These are phyloP conservation scores for Phalloptychus januarius DNA, from an alignment of 2,797 vertebrate genomes.

Conservation along the genomic window DNA sequence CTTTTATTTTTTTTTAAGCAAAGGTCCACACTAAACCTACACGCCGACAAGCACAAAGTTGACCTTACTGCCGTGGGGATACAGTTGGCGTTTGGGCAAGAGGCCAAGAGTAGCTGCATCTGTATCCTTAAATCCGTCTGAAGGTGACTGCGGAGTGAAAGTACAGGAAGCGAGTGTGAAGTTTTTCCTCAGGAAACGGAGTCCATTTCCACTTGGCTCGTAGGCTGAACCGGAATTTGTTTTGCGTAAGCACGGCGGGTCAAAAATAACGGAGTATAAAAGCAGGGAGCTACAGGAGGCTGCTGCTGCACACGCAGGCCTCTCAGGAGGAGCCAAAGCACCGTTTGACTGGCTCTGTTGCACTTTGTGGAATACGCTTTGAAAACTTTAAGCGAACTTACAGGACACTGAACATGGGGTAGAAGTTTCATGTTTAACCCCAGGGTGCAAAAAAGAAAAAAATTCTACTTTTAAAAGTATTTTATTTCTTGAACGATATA, in stretches of 20 bases:
- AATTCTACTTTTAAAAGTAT: background rate
- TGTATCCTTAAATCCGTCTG: conserved; percentile 15
- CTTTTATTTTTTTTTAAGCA: background rate
- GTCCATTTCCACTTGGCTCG: conserved; percentile 90
- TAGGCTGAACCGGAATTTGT: conserved; percentile 81
- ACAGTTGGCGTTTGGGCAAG: background rate
- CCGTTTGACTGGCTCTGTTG: background rate
- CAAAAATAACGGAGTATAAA: conserved; percentile 92
- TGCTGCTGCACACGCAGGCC: conserved; percentile 45
- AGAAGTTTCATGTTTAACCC: background rate
- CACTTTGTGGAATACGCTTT: background rate
- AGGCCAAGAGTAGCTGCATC: background rate
- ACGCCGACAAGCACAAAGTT: background rate
- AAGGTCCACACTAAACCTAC: background rate
- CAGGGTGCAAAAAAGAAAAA: background rate
- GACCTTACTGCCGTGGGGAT: background rate
- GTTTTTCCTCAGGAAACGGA: conserved; percentile 86
- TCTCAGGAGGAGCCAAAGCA: conserved; percentile 31
- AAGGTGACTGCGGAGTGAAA: conserved; percentile 65
- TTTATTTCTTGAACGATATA: background rate
- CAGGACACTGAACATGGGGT: background rate
- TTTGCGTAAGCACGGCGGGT: conserved; percentile 83
- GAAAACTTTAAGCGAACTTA: background rate
- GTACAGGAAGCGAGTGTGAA: conserved; percentile 65
- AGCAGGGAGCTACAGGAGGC: conserved; percentile 47